Evolutionary conservation across 2,113 vertebrate species (phyloP), one percentile per base, ranked within the genome.

Genomic region (Amphiprion percula): DNA sequence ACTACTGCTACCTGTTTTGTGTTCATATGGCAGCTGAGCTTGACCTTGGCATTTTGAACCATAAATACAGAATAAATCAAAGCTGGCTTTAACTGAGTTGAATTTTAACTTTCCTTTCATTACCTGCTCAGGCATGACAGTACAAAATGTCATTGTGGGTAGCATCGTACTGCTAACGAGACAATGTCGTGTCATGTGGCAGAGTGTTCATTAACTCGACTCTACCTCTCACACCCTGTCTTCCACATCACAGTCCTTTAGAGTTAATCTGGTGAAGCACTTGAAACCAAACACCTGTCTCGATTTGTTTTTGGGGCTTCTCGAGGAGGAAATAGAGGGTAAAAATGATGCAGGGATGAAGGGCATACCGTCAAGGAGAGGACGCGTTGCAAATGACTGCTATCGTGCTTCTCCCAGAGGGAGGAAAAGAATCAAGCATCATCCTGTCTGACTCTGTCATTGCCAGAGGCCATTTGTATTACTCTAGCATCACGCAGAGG

Each of bases 371-470:
- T 37, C 53, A 61, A 71, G 54, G 49, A 76, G 62, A 66, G 81
- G 73, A 75, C 68, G 28, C 41, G 77, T 85, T 58, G 37, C 30
- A 67, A 77, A 80, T 69, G 53, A 47, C 66, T 65, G 74, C 79
- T 60, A n/a, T 76, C 16, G 17, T 58, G 72, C 68, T n/a, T 37
- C 52, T 76, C 77, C 60, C 63, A 65, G 44, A 77, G 74, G 70
- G 82, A 71, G 55, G 37, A 49, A 33, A 49, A 12, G 11, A 84
- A 41, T 78, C 26, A 9, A 66, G 55, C 63, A 58, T 72, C 61
- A 41, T 66, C 82, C 83, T 67, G 61, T 69, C 56, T 60, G 76
- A 71, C 54, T 67, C 69, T 62, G 39, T 79, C 56, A 10, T 37
- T 46, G 54, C 74, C 4, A 10, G 62, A 87, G 63, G 72, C 44